A percentile compares a stretch with the other conserved stretches of the same genome.
Conservation (phyloP, 2,888 invertebrate genomes). For the Eupithecia pulchellata region DNA sequence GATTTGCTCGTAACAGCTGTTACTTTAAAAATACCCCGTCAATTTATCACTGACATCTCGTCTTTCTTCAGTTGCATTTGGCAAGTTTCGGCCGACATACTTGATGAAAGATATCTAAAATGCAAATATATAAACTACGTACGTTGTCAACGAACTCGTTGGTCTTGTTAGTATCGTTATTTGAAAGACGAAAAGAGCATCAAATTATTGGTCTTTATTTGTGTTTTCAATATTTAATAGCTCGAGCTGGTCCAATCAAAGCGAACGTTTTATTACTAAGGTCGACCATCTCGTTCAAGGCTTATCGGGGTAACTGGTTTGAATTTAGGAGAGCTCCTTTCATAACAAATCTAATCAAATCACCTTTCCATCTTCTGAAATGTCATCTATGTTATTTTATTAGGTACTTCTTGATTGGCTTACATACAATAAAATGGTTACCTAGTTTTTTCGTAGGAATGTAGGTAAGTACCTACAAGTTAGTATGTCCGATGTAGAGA, state of each 20-base stretch:
- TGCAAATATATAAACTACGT: conserved; percentile 11
- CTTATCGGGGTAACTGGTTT: conserved; percentile 54
- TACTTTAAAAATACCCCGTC: conserved; percentile 4
- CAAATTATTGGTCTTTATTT: conserved; percentile 3
- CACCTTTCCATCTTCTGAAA: conserved; percentile 8
- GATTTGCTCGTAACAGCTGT: conserved; percentile 6
- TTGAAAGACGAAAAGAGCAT: conserved; percentile 12
- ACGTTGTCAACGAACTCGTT: conserved; percentile 1
- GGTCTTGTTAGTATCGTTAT: neutral
- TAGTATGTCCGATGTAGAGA: neutral
- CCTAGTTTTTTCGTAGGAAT: neutral
- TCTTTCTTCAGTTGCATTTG: conserved; percentile 39
- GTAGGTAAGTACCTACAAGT: too few relatives aligned
- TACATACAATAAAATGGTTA: neutral
- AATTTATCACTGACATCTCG: conserved; percentile 24
- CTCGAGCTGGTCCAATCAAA: conserved; percentile 54
- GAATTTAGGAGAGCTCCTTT: conserved; percentile 51
- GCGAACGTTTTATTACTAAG: conserved; percentile 54
- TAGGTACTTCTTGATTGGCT: conserved; percentile 1
- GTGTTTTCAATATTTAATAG: conserved; percentile 48
- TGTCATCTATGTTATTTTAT: neutral
- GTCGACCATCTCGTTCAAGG: conserved; percentile 65
- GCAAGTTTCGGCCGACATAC: conserved; percentile 32
- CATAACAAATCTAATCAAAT: conserved; percentile 37
- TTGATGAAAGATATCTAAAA: conserved; percentile 34